Conservation (phyloP, 2,888 invertebrate genomes). For the Phortica okadai region DNA sequence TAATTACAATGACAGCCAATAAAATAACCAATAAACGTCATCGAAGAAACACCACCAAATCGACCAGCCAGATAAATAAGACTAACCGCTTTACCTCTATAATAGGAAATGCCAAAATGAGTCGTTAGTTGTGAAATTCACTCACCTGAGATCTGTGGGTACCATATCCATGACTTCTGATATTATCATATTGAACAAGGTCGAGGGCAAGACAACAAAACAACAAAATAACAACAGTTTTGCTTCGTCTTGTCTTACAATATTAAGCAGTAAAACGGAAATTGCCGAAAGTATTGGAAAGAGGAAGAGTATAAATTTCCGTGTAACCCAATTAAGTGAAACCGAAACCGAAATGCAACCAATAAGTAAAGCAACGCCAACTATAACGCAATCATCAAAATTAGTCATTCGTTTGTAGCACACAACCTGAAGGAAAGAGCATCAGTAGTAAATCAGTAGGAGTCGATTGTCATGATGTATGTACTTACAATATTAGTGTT, state of each 20-base stretch:
- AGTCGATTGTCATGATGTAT: too few relatives aligned
- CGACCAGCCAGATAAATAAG: not conserved
- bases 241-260: not conserved
- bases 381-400: not conserved
- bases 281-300: not conserved
- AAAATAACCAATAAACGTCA: not conserved
- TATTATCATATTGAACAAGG: not conserved
- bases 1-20: not conserved
- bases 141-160: not conserved
- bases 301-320: not conserved
- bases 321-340: not conserved
- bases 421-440: not conserved
- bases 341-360: not conserved
- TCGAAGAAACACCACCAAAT: not conserved
- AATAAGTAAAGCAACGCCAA: not conserved
- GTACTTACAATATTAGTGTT: not conserved
- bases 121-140: too few relatives aligned
- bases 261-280: not conserved
- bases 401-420: not conserved
- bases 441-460: too few relatives aligned
- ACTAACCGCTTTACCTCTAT: not conserved
- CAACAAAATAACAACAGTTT: not conserved
- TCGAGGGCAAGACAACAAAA: not conserved
- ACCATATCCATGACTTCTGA: not conserved
- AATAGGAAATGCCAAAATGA: not conserved